phyloP scores from a whole-genome alignment of 92 coral and sea anemone species.

The Epizoanthus stellaris region DNA sequence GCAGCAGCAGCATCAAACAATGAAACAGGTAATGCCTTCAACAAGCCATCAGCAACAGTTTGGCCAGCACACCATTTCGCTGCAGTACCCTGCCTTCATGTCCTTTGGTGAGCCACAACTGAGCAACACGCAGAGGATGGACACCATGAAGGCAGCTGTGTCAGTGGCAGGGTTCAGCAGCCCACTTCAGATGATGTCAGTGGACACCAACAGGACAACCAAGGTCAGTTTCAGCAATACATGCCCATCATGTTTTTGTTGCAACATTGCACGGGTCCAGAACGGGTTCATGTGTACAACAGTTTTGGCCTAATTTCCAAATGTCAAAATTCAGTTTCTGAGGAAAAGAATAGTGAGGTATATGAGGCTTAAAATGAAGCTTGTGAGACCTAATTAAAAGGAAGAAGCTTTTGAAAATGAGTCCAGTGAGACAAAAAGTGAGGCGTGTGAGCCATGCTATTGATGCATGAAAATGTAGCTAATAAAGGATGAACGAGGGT shows the following conservation, averaged over 20 bases:
- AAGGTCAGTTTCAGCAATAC: conserved; percentile 21
- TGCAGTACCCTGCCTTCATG: conserved; percentile 75
- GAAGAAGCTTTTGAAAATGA: too few species aligned
- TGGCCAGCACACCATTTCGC: conserved; percentile 66
- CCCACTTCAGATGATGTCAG: conserved; percentile 74
- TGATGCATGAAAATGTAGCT: too few species aligned
- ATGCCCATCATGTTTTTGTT: neutral
- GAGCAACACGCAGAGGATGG: conserved; percentile 61
- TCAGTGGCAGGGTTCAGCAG: conserved; percentile 38
- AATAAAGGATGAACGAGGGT: too few species aligned
- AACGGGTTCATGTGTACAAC: neutral
- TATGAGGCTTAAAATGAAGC: too few species aligned
- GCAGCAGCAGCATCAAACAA: conserved; percentile 44
- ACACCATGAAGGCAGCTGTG: conserved; percentile 62
- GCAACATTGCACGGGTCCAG: neutral
- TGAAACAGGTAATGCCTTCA: conserved; percentile 55
- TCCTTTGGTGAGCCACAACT: conserved; percentile 69
- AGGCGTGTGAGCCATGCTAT: too few species aligned
- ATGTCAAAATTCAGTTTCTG: too few species aligned
- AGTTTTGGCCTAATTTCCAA: too few species aligned
- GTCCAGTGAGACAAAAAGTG: too few species aligned
- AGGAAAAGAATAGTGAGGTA: too few species aligned
- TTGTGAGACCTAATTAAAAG: too few species aligned
- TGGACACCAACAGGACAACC: conserved; percentile 58
- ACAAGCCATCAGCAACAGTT: conserved; percentile 67